These are phyloP conservation scores for Phocides pigmalion DNA, from an alignment of 1,140 invertebrate genomes.

Conservation along the genomic window DNA sequence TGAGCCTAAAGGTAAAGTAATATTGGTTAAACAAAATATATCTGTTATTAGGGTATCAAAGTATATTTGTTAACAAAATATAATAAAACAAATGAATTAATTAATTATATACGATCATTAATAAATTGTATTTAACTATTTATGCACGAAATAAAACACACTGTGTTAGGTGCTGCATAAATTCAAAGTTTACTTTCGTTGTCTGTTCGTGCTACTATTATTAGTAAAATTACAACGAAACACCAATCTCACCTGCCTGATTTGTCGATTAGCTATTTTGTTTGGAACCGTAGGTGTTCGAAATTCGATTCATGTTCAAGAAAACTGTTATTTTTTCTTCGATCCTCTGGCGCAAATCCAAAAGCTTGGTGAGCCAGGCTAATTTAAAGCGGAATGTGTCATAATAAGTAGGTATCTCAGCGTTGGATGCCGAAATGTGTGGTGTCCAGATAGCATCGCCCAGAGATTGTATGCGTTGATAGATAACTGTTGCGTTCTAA, in stretches of 20 bases:
- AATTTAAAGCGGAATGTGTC: slow-evolving; percentile 77
- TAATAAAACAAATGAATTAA: too few species aligned
- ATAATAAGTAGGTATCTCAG: slow-evolving; percentile 64
- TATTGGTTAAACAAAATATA: too few species aligned
- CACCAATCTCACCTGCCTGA: slow-evolving; percentile 6
- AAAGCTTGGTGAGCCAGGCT: slow-evolving; percentile 57
- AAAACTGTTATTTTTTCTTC: slow-evolving; percentile 55
- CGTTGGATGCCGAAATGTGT: slow-evolving; percentile 51
- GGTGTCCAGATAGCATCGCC: slow-evolving; percentile 50
- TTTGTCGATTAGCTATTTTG: slow-evolving; percentile 10
- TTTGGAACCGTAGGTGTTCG: neutral
- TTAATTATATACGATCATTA: too few species aligned
- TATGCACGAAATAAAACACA: too few species aligned
- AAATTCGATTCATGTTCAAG: slow-evolving; percentile 36
- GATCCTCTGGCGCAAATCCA: slow-evolving; percentile 62
- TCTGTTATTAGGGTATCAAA: too few species aligned
- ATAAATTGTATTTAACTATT: too few species aligned
- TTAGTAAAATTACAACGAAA: neutral
- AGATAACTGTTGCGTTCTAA: slow-evolving; percentile 33
- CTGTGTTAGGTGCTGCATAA: too few species aligned
- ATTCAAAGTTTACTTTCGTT: too few species aligned
- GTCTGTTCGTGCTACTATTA: neutral
- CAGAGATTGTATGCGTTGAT: slow-evolving; percentile 43
- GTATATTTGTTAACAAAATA: too few species aligned
- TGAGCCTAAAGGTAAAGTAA: too few species aligned